Conservation (phyloP, 2,888 invertebrate species). For the Oligia strigilis region DNA sequence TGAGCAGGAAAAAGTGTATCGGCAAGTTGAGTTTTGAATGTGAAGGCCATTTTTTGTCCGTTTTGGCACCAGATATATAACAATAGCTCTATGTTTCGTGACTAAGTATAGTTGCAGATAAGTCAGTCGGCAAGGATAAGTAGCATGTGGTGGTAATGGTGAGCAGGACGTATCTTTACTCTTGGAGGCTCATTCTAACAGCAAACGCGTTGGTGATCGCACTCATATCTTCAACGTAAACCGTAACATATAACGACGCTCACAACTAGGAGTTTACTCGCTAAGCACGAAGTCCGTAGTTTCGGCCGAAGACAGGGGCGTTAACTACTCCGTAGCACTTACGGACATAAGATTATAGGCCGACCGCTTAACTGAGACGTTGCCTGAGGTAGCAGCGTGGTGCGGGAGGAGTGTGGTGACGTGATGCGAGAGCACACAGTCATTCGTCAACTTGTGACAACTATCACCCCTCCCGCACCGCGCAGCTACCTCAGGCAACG, state of each 20-base stretch:
- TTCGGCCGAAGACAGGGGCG: background rate
- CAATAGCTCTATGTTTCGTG: background rate
- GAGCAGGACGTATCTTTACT: no score
- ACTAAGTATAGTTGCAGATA: background rate
- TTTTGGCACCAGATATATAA: background rate
- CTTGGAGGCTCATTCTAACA: background rate
- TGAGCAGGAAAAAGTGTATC: background rate
- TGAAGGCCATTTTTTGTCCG: conserved; percentile 25
- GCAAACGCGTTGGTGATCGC: background rate
- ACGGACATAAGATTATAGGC: background rate
- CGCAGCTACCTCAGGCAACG: no score
- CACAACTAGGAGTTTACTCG: background rate
- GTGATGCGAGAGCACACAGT: no score
- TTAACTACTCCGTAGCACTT: background rate
- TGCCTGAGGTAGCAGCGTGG: no score
- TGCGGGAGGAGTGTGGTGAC: no score
- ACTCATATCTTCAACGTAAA: no score
- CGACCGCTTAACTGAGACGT: no score
- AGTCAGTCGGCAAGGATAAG: background rate
- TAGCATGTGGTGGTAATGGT: background rate
- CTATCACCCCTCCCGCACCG: no score
- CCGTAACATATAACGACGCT: background rate
- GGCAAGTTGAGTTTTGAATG: conserved; percentile 19
- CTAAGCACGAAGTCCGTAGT: background rate
- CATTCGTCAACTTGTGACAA: no score